phyloP scores from a whole-genome alignment of 2,113 vertebrate species.

The zebrafish (Danio rerio) region GRCz12tu NC_133178.1:44833501-44834000 shows the following conservation, averaged over 20 bases:
- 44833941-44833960: background rate
- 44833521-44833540: background rate
- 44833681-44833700: background rate
- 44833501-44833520: background rate
- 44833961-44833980: background rate
- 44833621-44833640: slow-evolving; percentile 8
- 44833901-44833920: background rate
- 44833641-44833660: slow-evolving; percentile 43
- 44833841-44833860: slow-evolving; percentile 29
- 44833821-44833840: slow-evolving; percentile 17
- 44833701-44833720: slow-evolving; percentile 4
- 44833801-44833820: slow-evolving; percentile 28
- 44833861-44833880: background rate
- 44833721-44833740: background rate
- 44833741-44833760: background rate
- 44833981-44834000: background rate
- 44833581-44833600: slow-evolving; percentile 35
- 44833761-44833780: slow-evolving; percentile 37
- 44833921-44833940: background rate
- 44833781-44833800: background rate
- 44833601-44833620: slow-evolving; percentile 12
- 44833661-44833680: background rate
- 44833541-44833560: background rate
- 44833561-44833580: background rate
- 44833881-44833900: background rate